Evolutionary conservation across 2,888 invertebrate genomes (phyloP).

Genomic region (Hemaris fuciformis): DNA sequence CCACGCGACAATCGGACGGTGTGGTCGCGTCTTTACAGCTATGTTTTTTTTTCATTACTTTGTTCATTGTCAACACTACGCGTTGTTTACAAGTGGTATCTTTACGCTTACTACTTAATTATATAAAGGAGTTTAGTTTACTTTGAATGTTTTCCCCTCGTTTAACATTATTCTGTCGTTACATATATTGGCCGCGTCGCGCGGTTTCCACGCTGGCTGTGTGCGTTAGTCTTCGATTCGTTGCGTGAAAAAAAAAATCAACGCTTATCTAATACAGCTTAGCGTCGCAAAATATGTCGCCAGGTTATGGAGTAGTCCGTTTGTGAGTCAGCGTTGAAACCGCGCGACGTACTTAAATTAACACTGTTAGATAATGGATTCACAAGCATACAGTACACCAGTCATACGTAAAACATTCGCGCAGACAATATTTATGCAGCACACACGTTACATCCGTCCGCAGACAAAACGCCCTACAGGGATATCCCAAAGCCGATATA

Average conservation of each 20-base stretch:
- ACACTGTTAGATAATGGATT: slow-evolving; percentile 52
- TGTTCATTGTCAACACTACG: slow-evolving; percentile 47
- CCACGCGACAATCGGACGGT: not conserved
- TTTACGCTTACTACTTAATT: slow-evolving; percentile 72
- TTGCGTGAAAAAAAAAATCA: not conserved
- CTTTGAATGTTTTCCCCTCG: slow-evolving; percentile 16
- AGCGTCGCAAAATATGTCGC: too few relatives aligned
- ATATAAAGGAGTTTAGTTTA: slow-evolving; percentile 35
- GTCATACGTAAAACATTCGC: slow-evolving; percentile 31
- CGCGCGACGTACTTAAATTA: slow-evolving; percentile 40
- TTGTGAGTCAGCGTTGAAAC: slow-evolving; percentile 34
- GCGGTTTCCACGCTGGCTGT: not conserved
- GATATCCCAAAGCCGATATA: slow-evolving; percentile 38
- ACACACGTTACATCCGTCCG: slow-evolving; percentile 30
- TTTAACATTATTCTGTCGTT: not conserved
- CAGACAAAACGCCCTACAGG: slow-evolving; percentile 37
- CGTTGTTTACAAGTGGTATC: slow-evolving; percentile 48
- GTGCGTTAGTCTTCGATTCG: not conserved
- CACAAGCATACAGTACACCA: slow-evolving; percentile 52
- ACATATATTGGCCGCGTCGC: slow-evolving; percentile 8
- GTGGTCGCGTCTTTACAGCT: slow-evolving; percentile 28
- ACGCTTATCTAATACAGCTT: not conserved
- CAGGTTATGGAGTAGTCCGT: too few relatives aligned
- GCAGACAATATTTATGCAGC: slow-evolving; percentile 29
- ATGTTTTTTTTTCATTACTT: slow-evolving; percentile 24